Evolutionary conservation across 2,113 vertebrate species (phyloP).

Genomic region (Mola mola): DNA sequence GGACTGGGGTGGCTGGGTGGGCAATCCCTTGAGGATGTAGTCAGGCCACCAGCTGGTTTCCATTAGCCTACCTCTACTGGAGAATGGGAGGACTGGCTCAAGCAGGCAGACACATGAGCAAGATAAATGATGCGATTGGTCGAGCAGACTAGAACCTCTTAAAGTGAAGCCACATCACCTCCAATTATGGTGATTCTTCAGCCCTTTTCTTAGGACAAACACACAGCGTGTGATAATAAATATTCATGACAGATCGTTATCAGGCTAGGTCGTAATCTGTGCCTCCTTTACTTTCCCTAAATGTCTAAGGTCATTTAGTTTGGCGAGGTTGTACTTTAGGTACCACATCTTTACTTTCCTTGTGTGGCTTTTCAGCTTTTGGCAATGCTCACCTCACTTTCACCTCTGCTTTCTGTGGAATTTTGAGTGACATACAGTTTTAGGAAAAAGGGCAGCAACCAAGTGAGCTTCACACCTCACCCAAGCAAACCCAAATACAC

Average conservation of each 20-base stretch:
- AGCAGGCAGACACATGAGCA: slow-evolving; percentile 71
- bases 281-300: slow-evolving; percentile 35
- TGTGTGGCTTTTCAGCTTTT: slow-evolving; percentile 29
- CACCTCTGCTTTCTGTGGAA: slow-evolving; percentile 24
- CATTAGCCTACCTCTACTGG: slow-evolving; percentile 78
- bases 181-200: slow-evolving; percentile 67
- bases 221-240: slow-evolving; percentile 21
- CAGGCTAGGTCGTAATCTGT: slow-evolving; percentile 33
- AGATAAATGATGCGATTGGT: slow-evolving; percentile 71
- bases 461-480: slow-evolving; percentile 34
- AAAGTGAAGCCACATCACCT: slow-evolving; percentile 49
- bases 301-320: slow-evolving; percentile 30
- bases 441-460: slow-evolving; percentile 9
- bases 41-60: slow-evolving; percentile 77
- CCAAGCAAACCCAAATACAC: slow-evolving; percentile 30
- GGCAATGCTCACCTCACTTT: slow-evolving; percentile 6
- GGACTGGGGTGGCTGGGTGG: slow-evolving; percentile 8
- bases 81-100: slow-evolving; percentile 65
- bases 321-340: slow-evolving; percentile 30
- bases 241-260: slow-evolving; percentile 23
- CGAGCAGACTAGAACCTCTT: slow-evolving; percentile 44
- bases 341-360: slow-evolving; percentile 47
- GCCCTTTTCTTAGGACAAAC: slow-evolving; percentile 42
- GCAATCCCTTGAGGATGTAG: slow-evolving; percentile 49
- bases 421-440: background rate